phyloP scores from a whole-genome alignment of 1,140 invertebrate species.

The Drosophila repleta region DNA sequence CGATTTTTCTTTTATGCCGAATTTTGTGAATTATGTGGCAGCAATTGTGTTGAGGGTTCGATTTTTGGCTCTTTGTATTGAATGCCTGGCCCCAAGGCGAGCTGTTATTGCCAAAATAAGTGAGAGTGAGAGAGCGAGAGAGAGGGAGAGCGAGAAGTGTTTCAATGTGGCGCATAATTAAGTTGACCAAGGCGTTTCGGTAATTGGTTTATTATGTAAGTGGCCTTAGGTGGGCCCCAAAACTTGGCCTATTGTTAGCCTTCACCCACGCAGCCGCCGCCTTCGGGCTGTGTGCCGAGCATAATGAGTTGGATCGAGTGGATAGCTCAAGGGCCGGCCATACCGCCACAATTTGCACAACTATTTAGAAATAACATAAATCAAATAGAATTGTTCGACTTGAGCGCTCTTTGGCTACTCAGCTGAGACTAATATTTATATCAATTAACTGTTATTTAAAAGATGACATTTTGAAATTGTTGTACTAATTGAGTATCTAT shows the following conservation, averaged over 20 bases:
- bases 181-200: conserved; percentile 46
- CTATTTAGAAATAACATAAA: conserved; percentile 2
- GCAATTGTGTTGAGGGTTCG: conserved; percentile 64
- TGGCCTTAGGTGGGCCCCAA: conserved; percentile 43
- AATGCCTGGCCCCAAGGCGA: conserved; percentile 28
- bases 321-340: neutral
- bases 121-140: neutral
- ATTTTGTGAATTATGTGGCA: conserved; percentile 73
- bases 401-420: neutral
- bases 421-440: too few species aligned
- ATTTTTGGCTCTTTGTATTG: conserved; percentile 57
- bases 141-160: conserved; percentile 6
- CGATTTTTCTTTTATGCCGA: conserved; percentile 65
- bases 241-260: conserved; percentile 44
- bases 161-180: conserved; percentile 64
- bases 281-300: conserved; percentile 2
- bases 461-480: too few species aligned
- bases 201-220: conserved; percentile 78
- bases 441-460: too few species aligned
- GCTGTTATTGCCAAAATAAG: neutral
- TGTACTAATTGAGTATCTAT: too few species aligned
- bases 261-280: neutral
- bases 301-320: conserved; percentile 24
- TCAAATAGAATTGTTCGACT: neutral
- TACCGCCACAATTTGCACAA: conserved; percentile 1